Evolutionary conservation across 2,113 vertebrate species (phyloP).

Genomic region (Etheostoma spectabile): DNA sequence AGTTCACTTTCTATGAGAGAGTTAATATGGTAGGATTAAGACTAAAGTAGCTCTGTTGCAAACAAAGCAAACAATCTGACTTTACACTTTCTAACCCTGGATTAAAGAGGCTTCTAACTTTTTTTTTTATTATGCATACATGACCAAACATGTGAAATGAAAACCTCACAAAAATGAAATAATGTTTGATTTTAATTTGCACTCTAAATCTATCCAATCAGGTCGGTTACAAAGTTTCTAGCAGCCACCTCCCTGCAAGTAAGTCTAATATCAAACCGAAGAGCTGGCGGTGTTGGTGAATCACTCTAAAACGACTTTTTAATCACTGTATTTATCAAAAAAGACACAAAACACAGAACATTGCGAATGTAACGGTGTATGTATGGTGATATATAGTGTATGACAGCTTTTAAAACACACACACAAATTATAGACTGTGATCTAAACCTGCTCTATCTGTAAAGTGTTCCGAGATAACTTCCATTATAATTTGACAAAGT

Average conservation of each 20-base stretch:
- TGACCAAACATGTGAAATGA: background rate
- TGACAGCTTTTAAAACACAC: background rate
- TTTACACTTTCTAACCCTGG: background rate
- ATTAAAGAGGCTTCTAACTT: background rate
- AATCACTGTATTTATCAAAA: background rate
- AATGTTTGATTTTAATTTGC: background rate
- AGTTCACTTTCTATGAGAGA: background rate
- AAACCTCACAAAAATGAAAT: background rate
- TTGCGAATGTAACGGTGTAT: background rate
- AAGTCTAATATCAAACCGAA: background rate
- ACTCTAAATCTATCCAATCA: conserved; percentile 7
- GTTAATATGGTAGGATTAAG: background rate
- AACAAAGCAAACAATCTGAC: background rate
- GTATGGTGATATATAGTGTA: background rate
- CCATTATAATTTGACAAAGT: too few relatives aligned
- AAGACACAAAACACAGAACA: too few relatives aligned
- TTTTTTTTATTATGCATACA: background rate
- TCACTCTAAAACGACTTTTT: background rate
- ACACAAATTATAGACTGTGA: background rate
- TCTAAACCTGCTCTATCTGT: too few relatives aligned
- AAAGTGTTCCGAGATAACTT: too few relatives aligned
- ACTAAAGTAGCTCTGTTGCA: background rate
- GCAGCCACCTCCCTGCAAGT: background rate
- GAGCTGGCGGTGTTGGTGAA: background rate
- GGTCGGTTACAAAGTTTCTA: background rate